Evolutionary conservation across 2,888 invertebrate genomes (phyloP).

Genomic region (Platynereis dumerilii): DNA sequence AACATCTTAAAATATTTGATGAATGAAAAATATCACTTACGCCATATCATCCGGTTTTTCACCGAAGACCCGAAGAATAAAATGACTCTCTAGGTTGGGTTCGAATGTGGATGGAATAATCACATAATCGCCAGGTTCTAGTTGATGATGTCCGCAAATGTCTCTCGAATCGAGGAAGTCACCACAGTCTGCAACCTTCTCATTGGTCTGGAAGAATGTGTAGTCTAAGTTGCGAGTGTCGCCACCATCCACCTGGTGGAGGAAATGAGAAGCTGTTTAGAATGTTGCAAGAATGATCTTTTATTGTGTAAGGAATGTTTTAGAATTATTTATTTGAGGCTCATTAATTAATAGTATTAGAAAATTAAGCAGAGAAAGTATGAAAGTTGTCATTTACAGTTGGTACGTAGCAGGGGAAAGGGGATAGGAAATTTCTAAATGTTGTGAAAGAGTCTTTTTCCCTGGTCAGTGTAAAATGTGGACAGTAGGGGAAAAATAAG

Average conservation of each 20-base stretch:
- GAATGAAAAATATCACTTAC: slow-evolving; percentile 11
- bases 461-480: too few relatives aligned
- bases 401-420: too few relatives aligned
- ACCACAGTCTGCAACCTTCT: slow-evolving; percentile 25
- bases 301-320: too few relatives aligned
- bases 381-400: too few relatives aligned
- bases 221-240: slow-evolving; percentile 25
- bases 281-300: too few relatives aligned
- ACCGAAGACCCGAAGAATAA: slow-evolving; percentile 90
- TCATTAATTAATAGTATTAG: too few relatives aligned
- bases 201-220: slow-evolving; percentile 32
- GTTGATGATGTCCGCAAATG: slow-evolving; percentile 86
- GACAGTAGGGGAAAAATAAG: too few relatives aligned
- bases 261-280: too few relatives aligned
- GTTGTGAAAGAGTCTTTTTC: too few relatives aligned
- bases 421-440: too few relatives aligned
- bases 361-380: too few relatives aligned
- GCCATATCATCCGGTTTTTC: slow-evolving; percentile 68
- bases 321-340: too few relatives aligned
- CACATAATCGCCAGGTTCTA: slow-evolving; percentile 90
- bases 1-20: neutral
- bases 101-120: slow-evolving; percentile 96
- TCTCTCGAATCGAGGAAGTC: slow-evolving; percentile 91
- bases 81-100: slow-evolving; percentile 93
- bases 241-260: slow-evolving; percentile 29